A percentile compares a stretch with the other conserved stretches of the same genome.
Evolutionary conservation across 2,113 vertebrate species (phyloP).

Genomic region (Pteropus alecto): DNA sequence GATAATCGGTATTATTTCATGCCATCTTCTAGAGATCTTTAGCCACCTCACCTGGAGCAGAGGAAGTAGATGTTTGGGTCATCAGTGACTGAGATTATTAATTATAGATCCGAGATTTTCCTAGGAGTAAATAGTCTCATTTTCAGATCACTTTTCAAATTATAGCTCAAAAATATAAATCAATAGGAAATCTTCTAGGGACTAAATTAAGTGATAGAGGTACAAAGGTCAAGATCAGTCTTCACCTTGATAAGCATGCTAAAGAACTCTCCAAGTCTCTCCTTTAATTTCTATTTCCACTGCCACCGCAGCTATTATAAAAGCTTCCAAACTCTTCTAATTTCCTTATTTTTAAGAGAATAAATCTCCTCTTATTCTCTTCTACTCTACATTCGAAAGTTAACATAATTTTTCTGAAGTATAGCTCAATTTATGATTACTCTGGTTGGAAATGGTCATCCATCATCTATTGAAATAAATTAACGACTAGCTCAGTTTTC

Average conservation of each 20-base stretch:
- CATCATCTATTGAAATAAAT: background rate
- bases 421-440: background rate
- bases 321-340: background rate
- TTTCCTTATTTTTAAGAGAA: background rate
- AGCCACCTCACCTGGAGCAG: background rate
- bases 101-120: background rate
- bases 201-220: background rate
- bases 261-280: background rate
- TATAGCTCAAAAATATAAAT: background rate
- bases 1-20: background rate
- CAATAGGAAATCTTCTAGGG: background rate
- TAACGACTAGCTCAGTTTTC: background rate
- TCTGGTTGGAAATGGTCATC: background rate
- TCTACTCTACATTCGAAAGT: background rate
- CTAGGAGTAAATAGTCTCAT: background rate
- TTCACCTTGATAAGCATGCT: too few species aligned
- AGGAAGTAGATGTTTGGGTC: background rate
- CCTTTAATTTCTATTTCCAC: background rate
- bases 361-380: background rate
- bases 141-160: background rate
- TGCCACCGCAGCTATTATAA: too few species aligned
- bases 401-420: background rate
- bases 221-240: background rate
- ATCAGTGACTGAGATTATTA: background rate
- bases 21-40: background rate